A percentile compares a stretch with the other conserved stretches of the same genome.
Conservation (phyloP, 2,797 vertebrate species). For the Anomalospiza imberbis region DNA sequence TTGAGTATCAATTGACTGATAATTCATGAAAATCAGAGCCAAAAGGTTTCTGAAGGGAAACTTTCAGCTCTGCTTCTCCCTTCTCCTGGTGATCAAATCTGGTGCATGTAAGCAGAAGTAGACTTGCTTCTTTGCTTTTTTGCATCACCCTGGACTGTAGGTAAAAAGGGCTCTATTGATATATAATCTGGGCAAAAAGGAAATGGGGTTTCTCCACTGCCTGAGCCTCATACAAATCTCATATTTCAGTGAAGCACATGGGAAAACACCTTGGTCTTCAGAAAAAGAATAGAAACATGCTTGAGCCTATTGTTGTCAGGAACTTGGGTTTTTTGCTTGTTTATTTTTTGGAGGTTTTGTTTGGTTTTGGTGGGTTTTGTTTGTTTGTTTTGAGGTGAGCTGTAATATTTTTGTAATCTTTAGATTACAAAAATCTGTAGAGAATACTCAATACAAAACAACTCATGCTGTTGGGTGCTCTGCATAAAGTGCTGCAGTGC, state of each 20-base stretch:
- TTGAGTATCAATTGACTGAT: neutral
- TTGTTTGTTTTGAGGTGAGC: neutral
- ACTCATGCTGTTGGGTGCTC: neutral
- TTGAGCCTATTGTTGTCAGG: neutral
- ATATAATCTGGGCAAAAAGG: neutral
- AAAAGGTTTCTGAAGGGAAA: neutral
- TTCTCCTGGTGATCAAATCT: neutral
- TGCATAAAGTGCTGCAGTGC: neutral
- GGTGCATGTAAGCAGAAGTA: neutral
- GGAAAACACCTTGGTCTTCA: neutral
- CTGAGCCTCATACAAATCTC: neutral
- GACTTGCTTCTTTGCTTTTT: rapidly evolving
- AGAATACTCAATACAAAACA: neutral
- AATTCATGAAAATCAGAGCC: neutral
- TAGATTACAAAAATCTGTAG: neutral
- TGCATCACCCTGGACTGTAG: neutral
- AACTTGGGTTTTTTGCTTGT: neutral
- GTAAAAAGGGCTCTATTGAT: neutral
- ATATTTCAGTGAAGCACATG: neutral
- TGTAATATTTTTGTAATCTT: neutral
- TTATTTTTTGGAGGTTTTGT: rapidly evolving
- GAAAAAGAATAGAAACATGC: neutral
- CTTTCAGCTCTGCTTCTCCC: neutral
- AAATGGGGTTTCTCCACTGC: neutral
- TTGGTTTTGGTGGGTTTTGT: neutral